A percentile compares a stretch with the other conserved stretches of the same genome.
Evolutionary conservation across 2,113 vertebrate species (phyloP).

Genomic region (Hyaena hyaena): DNA sequence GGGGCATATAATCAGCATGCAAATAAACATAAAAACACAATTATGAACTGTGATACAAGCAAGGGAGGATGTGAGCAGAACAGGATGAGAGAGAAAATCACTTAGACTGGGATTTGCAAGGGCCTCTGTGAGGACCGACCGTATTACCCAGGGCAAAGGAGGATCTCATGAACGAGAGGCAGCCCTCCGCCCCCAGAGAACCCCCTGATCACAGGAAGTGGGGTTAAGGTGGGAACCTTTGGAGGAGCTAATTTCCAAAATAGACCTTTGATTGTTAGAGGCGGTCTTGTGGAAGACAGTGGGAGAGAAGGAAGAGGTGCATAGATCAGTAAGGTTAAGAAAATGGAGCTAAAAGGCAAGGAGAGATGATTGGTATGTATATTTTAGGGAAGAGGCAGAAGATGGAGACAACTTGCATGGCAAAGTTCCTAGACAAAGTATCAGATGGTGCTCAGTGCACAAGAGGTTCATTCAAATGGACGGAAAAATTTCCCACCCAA

Average conservation of each 20-base stretch:
- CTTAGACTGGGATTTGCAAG: background rate
- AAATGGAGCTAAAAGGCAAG: constrained; percentile 19
- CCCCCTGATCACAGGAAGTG: background rate
- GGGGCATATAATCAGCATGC: background rate
- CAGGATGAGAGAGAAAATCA: background rate
- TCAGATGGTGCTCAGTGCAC: background rate
- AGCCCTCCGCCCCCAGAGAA: background rate
- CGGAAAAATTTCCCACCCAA: background rate
- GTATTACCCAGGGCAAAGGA: background rate
- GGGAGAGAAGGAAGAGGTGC: constrained; percentile 3
- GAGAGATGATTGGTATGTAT: background rate
- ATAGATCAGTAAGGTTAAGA: background rate
- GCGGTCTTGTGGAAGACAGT: background rate
- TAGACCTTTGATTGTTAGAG: background rate
- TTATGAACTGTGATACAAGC: background rate
- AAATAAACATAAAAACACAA: constrained; percentile 29
- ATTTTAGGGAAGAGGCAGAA: background rate
- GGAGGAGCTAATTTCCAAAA: background rate
- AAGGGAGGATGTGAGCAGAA: background rate
- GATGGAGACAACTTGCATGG: background rate
- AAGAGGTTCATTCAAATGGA: background rate
- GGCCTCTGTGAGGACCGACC: background rate
- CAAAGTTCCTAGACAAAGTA: background rate
- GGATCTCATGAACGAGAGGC: constrained; percentile 27
- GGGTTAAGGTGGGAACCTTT: background rate